Base-by-base conservation (phyloP, 2,113 vertebrate genomes). In the Vulpes ferrilata region DNA sequence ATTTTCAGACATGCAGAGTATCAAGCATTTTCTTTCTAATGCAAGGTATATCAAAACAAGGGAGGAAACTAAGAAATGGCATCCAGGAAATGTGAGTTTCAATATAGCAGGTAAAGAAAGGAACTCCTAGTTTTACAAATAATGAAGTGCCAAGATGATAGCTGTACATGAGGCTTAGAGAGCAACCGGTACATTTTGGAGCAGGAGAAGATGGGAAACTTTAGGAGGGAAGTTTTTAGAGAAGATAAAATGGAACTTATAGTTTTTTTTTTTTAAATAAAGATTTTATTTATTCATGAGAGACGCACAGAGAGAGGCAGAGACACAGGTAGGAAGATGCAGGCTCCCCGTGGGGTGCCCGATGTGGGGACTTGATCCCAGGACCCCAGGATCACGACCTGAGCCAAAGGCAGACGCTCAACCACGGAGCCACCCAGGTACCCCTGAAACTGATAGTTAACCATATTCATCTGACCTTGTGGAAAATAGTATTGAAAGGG, bases 11-110 rank as follows among this genome's bases (percentile, higher is more conserved):
- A 23, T 22, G 35, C 11, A 55, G 48, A 67, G 23, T 74, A 35
- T 23, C 13, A 57, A 62, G 78, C 38, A 78, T 86, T 96, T 89
- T 69, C 57, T 89, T 59, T 92, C 32, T 94, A 57, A 86, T 38
- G 60, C 76, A 69, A 79, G n/a, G 25, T n/a, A 60, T 57, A 69
- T 2, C 57, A 4, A 48, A 69, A 60, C 1, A 7, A 35, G 17
- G 57, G 23, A 35, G n/a, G 32, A 74, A 83, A 48, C 9, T 64
- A 38, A 64, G 32, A 79, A 25, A 8, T n/a, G 73, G 53, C 11
- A 73, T 62, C 30, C 23, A 55, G 89, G 55, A 82, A 95, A 95
- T 51, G 30, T 38, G 25, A 57, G n/a, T 22, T 32, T 87, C 60
- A 59, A 11, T 20, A 53, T 64, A 69, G 20, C 19, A 82, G 19